These are phyloP conservation scores for Apodemus sylvaticus DNA, from an alignment of 2,113 vertebrate genomes.

Conservation along the genomic window DNA sequence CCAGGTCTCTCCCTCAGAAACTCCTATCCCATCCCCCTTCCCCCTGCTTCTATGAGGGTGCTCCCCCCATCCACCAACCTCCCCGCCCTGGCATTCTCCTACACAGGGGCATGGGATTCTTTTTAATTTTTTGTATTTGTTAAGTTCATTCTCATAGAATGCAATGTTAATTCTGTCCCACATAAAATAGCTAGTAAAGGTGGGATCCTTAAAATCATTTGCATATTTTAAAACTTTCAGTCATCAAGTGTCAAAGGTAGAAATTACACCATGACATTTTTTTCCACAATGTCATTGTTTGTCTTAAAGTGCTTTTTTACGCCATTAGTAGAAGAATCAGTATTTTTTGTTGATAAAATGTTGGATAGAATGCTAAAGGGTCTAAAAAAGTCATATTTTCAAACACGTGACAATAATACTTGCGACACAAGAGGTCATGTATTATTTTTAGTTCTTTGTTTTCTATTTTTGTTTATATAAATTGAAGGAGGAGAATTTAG, in stretches of 20 bases:
- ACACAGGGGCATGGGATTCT: background rate
- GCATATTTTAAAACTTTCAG: background rate
- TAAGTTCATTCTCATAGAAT: background rate
- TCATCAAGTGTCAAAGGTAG: background rate
- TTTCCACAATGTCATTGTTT: background rate
- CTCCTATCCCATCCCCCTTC: too few relatives aligned
- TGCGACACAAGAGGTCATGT: background rate
- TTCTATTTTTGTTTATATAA: background rate
- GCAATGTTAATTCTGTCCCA: background rate
- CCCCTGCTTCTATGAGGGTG: too few relatives aligned
- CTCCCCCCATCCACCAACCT: too few relatives aligned
- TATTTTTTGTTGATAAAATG: background rate
- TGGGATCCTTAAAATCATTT: background rate
- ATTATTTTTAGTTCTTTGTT: background rate
- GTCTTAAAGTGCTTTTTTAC: background rate
- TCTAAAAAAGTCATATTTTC: background rate
- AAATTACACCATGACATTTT: background rate
- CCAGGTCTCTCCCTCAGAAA: too few relatives aligned
- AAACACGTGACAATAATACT: background rate
- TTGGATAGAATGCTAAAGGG: background rate
- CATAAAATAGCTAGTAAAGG: background rate
- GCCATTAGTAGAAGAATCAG: background rate
- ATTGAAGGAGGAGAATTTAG: background rate
- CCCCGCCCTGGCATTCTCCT: too few relatives aligned
- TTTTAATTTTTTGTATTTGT: background rate